Percentiles rank a stretch among this genome's conserved stretches.
phyloP scores from a whole-genome alignment of 2,797 vertebrate species.

The Macropus fuliginosus region DNA sequence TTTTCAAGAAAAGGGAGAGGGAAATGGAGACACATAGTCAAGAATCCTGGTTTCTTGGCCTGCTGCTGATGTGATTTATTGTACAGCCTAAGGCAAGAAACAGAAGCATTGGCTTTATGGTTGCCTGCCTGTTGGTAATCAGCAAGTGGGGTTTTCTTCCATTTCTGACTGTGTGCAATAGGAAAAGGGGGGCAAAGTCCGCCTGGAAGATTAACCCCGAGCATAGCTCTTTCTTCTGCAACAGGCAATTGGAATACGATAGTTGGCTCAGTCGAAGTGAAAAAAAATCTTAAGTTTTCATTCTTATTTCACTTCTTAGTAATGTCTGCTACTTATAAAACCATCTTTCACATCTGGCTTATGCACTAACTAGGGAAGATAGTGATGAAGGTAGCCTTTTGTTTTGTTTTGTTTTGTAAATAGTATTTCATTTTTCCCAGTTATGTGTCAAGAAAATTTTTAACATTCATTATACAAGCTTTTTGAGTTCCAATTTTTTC shows the following conservation, averaged over 20 bases:
- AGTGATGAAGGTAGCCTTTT: not conserved
- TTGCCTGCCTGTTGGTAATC: not conserved
- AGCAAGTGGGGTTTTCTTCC: not conserved
- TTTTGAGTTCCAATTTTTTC: too few species aligned
- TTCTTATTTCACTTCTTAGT: not conserved
- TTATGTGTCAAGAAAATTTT: too few species aligned
- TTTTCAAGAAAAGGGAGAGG: constrained; percentile 20
- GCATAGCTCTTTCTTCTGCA: not conserved
- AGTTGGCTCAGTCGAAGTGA: not conserved
- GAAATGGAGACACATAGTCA: constrained; percentile 30
- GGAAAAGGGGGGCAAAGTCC: not conserved
- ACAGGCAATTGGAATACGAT: not conserved
- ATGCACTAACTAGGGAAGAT: not conserved
- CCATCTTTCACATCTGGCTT: not conserved
- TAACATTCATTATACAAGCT: too few species aligned
- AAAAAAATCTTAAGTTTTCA: not conserved
- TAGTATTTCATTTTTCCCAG: too few species aligned
- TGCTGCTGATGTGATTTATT: not conserved
- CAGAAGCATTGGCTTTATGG: not conserved
- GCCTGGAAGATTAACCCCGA: constrained; percentile 3
- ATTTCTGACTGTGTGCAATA: constrained; percentile 20
- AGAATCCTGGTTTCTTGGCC: constrained; percentile 16
- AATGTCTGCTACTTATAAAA: not conserved
- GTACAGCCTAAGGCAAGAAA: constrained; percentile 25
- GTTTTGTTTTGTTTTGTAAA: too few species aligned